Base-by-base conservation (phyloP, 2,888 invertebrate species). In the Nemoura dubitans region DNA sequence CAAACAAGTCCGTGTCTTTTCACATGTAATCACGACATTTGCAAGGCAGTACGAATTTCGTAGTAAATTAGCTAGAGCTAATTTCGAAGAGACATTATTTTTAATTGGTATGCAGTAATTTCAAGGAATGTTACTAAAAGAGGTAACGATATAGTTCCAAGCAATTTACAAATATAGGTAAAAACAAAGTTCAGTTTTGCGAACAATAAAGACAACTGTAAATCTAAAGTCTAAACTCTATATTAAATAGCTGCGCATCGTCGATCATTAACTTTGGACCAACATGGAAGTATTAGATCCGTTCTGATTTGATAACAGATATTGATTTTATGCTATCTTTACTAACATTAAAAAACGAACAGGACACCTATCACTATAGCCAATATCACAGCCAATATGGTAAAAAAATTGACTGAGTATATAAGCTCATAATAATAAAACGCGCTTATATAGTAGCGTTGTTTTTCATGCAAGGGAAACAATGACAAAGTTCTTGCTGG, bases 1-100 rank as follows among this genome's bases (percentile, higher is more conserved):
- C 16, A 27, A 84, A 84, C 42, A 84, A 76, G 59, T 26, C 84
- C 27, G 83, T 80, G 36, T 36, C 36, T 80, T 36, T 36, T 6
- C 3, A 36, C 10, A 36, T 80, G 26, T 80, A 80, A 80, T 80
- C 26, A 27, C n/a, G n/a, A n/a, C n/a, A 36, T 6, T 36, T 36
- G 36, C 36, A 36, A 36, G 36, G 10, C 36, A 10, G 36, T 36
- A 59, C 59, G 21, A 29, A 81, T 81, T 81, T 30, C 43, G 7
- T 42, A 43, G 42, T 25, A 83, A 83, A 83, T 83, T 83, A 83
- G 78, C 26, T 78, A 2, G 21, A 59, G 21, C 2, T 59, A 59
- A 59, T 59, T 59, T 59, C 59, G 16, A 59, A 59, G 59, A 59
- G 21, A 59, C 21, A 7, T 59, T 21, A 21, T 10, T 36, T 36